Evolutionary conservation across 2,888 invertebrate species (phyloP).

Genomic region (Brachypalpus laphriformis): DNA sequence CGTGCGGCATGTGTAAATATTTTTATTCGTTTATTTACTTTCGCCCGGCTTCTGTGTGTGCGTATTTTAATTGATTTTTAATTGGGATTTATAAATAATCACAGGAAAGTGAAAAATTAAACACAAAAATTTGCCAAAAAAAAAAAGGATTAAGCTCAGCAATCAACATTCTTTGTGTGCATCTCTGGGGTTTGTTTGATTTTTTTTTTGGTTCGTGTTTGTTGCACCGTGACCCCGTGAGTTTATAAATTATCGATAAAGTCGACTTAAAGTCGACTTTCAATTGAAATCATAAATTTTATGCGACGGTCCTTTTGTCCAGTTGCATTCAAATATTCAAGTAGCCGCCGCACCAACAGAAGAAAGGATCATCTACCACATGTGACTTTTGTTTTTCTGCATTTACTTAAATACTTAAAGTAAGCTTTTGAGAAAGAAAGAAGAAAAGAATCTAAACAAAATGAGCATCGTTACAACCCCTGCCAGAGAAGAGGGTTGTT

Average conservation of each 20-base stretch:
- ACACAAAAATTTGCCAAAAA: neutral
- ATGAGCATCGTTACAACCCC: slow-evolving; percentile 56
- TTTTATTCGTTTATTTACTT: slow-evolving; percentile 52
- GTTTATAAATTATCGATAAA: slow-evolving; percentile 47
- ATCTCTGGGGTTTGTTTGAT: slow-evolving; percentile 2
- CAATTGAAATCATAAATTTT: slow-evolving; percentile 51
- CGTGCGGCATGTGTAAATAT: slow-evolving; percentile 46
- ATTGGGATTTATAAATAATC: slow-evolving; percentile 56
- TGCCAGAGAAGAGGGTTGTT: slow-evolving; percentile 35
- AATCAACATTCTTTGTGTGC: slow-evolving; percentile 22
- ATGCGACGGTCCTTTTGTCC: slow-evolving; percentile 43
- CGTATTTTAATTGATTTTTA: slow-evolving; percentile 65
- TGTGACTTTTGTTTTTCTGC: slow-evolving; percentile 57
- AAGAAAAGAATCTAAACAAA: slow-evolving; percentile 28
- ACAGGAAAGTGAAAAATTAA: slow-evolving; percentile 56
- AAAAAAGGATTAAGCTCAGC: slow-evolving; percentile 50
- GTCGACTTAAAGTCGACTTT: slow-evolving; percentile 34
- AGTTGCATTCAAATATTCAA: slow-evolving; percentile 34
- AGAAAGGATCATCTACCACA: slow-evolving; percentile 68
- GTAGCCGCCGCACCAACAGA: neutral
- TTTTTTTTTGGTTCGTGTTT: neutral
- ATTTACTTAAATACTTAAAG: slow-evolving; percentile 22
- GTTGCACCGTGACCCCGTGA: slow-evolving; percentile 29
- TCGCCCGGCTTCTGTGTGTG: slow-evolving; percentile 47
- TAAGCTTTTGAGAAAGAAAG: slow-evolving; percentile 27